Evolutionary conservation across 2,888 invertebrate genomes (phyloP).

Genomic region (Trypoxylon attenuatum): DNA sequence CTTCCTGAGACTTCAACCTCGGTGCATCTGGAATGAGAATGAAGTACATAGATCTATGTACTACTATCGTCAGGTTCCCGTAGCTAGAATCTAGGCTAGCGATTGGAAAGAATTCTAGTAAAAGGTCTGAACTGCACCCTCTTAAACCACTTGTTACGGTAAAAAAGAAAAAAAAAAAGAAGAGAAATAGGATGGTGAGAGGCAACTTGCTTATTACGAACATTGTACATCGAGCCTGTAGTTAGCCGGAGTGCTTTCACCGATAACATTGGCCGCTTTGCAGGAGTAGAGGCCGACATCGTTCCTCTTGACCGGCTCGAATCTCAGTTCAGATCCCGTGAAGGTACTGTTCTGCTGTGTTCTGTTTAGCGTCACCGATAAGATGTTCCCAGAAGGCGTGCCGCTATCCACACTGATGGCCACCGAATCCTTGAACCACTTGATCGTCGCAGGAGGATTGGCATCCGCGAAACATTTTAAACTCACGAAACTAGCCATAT

Average conservation of each 20-base stretch:
- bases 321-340: slow-evolving; percentile 73
- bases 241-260: slow-evolving; percentile 77
- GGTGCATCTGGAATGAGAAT: slow-evolving; percentile 73
- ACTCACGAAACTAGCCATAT: slow-evolving; percentile 75
- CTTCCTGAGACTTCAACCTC: slow-evolving; percentile 16
- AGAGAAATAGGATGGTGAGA: slow-evolving; percentile 11
- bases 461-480: slow-evolving; percentile 77
- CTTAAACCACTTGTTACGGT: not conserved
- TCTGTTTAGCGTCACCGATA: slow-evolving; percentile 75
- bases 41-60: not conserved
- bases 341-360: slow-evolving; percentile 74
- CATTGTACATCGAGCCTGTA: slow-evolving; percentile 78
- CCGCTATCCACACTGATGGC: slow-evolving; percentile 50
- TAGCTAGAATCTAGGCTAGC: too few relatives aligned
- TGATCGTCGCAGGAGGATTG: slow-evolving; percentile 77
- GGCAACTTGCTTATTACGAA: slow-evolving; percentile 54
- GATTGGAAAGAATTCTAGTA: too few relatives aligned
- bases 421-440: slow-evolving; percentile 75
- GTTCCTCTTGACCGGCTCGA: slow-evolving; percentile 77
- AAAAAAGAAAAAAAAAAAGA: slow-evolving; percentile 6
- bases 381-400: slow-evolving; percentile 42
- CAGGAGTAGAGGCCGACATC: slow-evolving; percentile 89
- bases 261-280: slow-evolving; percentile 89
- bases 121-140: not conserved
- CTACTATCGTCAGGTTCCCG: too few relatives aligned